A percentile compares a stretch with the other conserved stretches of the same genome.
Conservation (phyloP, 1,140 invertebrate species). For the Oncopeltus fasciatus region DNA sequence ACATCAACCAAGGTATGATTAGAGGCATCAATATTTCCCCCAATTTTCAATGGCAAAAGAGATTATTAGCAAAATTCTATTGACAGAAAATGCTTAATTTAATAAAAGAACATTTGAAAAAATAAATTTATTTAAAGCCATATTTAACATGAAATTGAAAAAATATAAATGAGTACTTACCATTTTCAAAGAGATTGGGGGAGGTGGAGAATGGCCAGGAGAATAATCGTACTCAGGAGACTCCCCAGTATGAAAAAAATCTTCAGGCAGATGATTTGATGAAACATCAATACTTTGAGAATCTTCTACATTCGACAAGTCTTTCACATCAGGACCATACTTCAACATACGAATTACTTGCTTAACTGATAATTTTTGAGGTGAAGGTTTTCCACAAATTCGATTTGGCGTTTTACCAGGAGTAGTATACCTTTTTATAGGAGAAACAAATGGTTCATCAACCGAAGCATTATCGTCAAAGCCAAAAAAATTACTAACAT, state of each 20-base stretch:
- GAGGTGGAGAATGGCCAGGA: neutral
- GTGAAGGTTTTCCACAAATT: neutral
- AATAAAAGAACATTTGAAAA: neutral
- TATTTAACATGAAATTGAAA: neutral
- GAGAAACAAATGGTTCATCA: constrained; percentile 19
- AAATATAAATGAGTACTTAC: neutral
- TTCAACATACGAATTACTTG: neutral
- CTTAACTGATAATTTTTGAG: neutral
- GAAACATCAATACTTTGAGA: neutral
- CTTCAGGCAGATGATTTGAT: neutral
- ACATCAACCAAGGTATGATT: no score
- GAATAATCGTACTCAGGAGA: neutral
- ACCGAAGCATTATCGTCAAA: constrained; percentile 15
- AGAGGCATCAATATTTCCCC: no score
- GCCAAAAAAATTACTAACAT: constrained; percentile 14
- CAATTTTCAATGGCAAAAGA: no score
- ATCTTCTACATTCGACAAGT: neutral
- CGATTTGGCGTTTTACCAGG: neutral
- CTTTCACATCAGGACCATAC: neutral
- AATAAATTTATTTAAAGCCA: neutral
- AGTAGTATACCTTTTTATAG: constrained; percentile 9
- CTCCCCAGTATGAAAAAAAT: neutral
- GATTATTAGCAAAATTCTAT: neutral
- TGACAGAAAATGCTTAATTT: neutral
- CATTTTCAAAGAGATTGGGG: neutral